These are phyloP conservation scores for Lomographa bimaculata DNA, from an alignment of 2,888 invertebrate species.

Conservation along the genomic window DNA sequence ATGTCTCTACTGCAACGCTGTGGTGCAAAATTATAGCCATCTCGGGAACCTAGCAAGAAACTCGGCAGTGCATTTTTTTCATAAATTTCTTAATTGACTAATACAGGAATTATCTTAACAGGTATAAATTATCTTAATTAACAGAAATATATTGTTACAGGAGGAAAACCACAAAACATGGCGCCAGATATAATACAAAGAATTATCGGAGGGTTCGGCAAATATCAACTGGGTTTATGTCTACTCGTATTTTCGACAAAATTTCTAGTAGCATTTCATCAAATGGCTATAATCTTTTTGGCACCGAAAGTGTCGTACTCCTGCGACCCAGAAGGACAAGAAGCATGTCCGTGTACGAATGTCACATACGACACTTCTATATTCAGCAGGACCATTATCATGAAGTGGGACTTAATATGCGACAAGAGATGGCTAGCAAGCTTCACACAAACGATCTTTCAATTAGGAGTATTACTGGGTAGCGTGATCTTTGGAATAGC, in stretches of 20 bases:
- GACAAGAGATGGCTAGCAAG: constrained; percentile 85
- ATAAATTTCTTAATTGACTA: too few species aligned
- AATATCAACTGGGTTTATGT: constrained; percentile 56
- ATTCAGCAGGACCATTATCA: constrained; percentile 88
- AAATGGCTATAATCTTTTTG: constrained; percentile 62
- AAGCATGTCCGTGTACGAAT: constrained; percentile 81
- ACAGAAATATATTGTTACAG: constrained; percentile 13
- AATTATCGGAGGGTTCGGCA: constrained; percentile 76
- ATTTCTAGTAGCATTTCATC: constrained; percentile 59
- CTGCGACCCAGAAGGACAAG: constrained; percentile 43
- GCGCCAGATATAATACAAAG: constrained; percentile 59
- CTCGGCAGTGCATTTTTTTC: too few species aligned
- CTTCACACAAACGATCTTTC: constrained; percentile 89
- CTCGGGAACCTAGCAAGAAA: too few species aligned
- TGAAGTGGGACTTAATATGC: constrained; percentile 91
- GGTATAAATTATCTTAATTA: too few species aligned
- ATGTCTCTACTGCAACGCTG: too few species aligned
- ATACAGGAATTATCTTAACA: too few species aligned
- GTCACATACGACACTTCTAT: constrained; percentile 85
- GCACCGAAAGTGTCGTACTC: constrained; percentile 46
- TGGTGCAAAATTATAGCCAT: too few species aligned
- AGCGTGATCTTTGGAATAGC: constrained; percentile 89
- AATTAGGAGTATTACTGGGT: constrained; percentile 89
- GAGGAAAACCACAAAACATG: constrained; percentile 9
- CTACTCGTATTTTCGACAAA: constrained; percentile 50